These are phyloP conservation scores for Ambastaia sidthimunki DNA, from an alignment of 2,797 vertebrate genomes.

Conservation along the genomic window DNA sequence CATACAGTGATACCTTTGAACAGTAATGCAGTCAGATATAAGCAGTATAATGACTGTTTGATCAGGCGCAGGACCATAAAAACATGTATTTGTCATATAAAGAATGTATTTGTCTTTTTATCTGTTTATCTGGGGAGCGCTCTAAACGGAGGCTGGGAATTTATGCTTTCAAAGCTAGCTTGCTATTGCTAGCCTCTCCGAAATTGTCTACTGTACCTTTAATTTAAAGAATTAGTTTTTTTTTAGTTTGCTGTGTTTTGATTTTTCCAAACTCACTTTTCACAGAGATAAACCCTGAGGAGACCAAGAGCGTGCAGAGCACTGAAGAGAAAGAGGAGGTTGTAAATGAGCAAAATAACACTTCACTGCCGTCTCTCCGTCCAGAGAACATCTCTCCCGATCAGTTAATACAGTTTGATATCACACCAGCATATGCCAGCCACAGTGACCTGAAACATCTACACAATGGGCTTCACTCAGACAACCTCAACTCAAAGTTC, in stretches of 20 bases:
- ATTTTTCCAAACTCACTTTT: neutral
- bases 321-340: neutral
- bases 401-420: constrained; percentile 34
- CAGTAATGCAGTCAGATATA: no score
- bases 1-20: no score
- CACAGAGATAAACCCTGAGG: constrained; percentile 3
- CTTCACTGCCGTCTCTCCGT: neutral
- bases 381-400: neutral
- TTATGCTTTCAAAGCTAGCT: no score
- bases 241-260: neutral
- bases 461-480: constrained; percentile 23
- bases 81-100: no score
- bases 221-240: neutral
- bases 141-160: no score
- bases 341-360: neutral
- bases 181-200: no score
- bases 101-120: no score
- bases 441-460: constrained; percentile 40
- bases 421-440: constrained; percentile 39
- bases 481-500: constrained; percentile 60
- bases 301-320: neutral
- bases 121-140: no score
- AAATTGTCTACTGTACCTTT: no score
- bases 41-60: no score
- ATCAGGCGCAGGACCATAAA: no score